phyloP scores from a whole-genome alignment of 1,140 invertebrate species.

The Aphelinus certus region DNA sequence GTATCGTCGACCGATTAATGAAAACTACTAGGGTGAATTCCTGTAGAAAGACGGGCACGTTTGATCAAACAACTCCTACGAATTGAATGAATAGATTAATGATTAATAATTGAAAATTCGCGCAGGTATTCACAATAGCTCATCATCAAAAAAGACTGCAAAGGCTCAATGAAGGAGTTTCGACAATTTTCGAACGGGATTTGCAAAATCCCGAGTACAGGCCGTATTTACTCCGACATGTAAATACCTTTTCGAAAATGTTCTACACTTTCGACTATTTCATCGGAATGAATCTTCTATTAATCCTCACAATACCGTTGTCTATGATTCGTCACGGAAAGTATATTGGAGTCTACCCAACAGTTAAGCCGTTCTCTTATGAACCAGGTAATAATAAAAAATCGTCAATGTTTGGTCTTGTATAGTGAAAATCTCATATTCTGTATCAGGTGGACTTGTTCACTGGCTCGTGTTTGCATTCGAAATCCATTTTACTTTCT shows the following conservation, averaged over 20 bases:
- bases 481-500: conserved; percentile 30
- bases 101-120: neutral
- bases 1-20: no score
- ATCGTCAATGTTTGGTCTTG: neutral
- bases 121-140: neutral
- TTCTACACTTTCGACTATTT: conserved; percentile 10
- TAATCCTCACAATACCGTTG: neutral
- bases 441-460: conserved; percentile 21
- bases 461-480: conserved; percentile 42
- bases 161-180: conserved; percentile 1
- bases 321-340: neutral
- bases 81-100: neutral
- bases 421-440: neutral
- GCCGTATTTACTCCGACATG: conserved; percentile 2
- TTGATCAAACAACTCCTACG: neutral
- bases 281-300: neutral
- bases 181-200: conserved; percentile 7
- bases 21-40: no score
- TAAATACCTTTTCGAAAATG: neutral
- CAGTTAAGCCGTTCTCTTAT: conserved; percentile 6
- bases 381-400: conserved; percentile 11
- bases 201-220: neutral
- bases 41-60: no score
- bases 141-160: neutral
- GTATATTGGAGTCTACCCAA: conserved; percentile 18